Percentiles rank a stretch among this genome's conserved stretches.
Evolutionary conservation across 2,797 vertebrate species (phyloP).

Genomic region (Rallus crepitans): DNA sequence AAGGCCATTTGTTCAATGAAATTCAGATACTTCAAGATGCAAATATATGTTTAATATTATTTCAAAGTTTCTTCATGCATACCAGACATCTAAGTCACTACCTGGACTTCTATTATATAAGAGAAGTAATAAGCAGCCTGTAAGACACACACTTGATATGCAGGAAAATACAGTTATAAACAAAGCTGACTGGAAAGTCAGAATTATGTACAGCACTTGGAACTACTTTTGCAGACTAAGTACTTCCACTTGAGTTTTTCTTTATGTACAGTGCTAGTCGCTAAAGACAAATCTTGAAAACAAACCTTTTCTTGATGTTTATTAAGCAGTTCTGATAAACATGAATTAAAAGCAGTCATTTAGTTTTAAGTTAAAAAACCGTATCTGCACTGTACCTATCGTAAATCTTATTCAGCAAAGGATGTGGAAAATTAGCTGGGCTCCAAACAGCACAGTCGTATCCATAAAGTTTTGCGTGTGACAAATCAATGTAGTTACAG

Average conservation of each 20-base stretch:
- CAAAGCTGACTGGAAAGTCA: background rate
- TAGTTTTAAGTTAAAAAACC: background rate
- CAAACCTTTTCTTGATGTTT: background rate
- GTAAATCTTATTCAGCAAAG: conserved; percentile 80
- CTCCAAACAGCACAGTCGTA: conserved; percentile 85
- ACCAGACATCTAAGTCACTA: background rate
- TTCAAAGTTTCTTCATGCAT: background rate
- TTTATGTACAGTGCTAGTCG: background rate
- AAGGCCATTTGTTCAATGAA: background rate
- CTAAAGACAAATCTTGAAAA: background rate
- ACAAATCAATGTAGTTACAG: conserved; percentile 86
- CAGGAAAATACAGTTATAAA: background rate
- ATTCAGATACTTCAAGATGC: background rate
- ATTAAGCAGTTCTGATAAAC: background rate
- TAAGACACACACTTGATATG: background rate
- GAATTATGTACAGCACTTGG: background rate
- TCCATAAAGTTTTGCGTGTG: conserved; percentile 84
- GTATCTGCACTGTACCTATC: conserved; percentile 81
- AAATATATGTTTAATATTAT: background rate
- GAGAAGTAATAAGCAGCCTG: background rate
- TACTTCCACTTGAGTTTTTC: background rate
- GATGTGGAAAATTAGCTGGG: conserved; percentile 81
- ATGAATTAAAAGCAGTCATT: background rate
- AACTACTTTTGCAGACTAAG: background rate
- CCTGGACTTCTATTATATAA: background rate